Base-by-base conservation (phyloP, 2,113 vertebrate genomes). In the Vanacampus margaritifer region DNA sequence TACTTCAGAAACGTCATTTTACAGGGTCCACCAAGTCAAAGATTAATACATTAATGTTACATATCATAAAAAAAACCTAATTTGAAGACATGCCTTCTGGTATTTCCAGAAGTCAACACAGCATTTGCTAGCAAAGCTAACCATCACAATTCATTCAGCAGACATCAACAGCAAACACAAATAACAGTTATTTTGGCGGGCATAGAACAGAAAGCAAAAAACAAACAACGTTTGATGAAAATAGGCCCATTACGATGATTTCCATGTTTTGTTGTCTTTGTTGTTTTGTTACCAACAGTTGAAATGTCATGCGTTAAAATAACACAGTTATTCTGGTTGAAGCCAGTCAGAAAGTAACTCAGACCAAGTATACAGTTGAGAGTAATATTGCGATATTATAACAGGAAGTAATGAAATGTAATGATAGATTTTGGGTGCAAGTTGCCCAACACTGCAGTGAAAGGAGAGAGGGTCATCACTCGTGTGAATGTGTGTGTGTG, bases 401-500 rank as follows among this genome's bases (percentile, higher is more conserved):
- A 26, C 51, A 13, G 13, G 12, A 54, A 26, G 23, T 28, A 54
- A 28, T 54, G 51, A 54, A 28, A 54, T 28, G 9, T 54, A 28
- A 54, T 54, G 3, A 32, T 9, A 32, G 26, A 28, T 57, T 57
- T 57, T 57, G 54, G 16, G 17, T 17, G 14, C 26, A 9, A 57
- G 54, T 43, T 62, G 37, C 60, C 16, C 32, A 43, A 62, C 37
- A 43, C 12, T 14, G 26, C 60, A 7, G 6, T 26, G 60, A 62
- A 13, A 24, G 37, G 24, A 14, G 12, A 24, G 36, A 61, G 13
- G 53, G 36, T 41, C 59, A 61, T 61, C 59, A 59, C 36, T 19
- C 17, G 19, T 36, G 57, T 59, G 53, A 28, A 83, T 87, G 88
- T 86, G 82, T 83, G 75, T 84, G 77, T 78, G 73, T 85, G 70